These are phyloP conservation scores for Eulemur rubriventer DNA, from an alignment of 2,797 vertebrate genomes.

Conservation along the genomic window DNA sequence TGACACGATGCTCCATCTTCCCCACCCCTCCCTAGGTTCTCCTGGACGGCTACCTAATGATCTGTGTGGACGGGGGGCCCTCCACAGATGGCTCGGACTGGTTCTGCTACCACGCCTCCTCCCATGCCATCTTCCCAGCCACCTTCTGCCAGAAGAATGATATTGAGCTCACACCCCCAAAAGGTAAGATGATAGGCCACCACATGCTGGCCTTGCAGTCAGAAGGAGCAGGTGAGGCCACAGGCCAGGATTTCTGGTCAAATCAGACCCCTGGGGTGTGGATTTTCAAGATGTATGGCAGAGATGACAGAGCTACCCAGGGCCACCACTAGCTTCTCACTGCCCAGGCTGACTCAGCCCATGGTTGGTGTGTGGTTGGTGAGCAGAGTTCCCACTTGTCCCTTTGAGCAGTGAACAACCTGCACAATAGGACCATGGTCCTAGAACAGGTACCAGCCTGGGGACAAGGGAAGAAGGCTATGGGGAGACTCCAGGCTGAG, in stretches of 20 bases:
- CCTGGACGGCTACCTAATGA: slow-evolving; percentile 95
- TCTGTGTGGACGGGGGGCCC: slow-evolving; percentile 91
- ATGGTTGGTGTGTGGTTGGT: neutral
- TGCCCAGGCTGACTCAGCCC: neutral
- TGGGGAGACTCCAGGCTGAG: neutral
- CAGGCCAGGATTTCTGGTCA: neutral
- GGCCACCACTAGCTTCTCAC: neutral
- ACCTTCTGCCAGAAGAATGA: slow-evolving; percentile 93
- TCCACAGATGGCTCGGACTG: slow-evolving; percentile 90
- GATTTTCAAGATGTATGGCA: neutral
- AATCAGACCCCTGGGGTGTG: neutral
- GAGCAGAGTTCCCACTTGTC: neutral
- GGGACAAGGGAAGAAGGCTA: neutral
- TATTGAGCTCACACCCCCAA: slow-evolving; percentile 89
- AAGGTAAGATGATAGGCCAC: slow-evolving; percentile 78
- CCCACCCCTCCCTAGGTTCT: slow-evolving; percentile 87
- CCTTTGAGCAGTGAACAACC: neutral
- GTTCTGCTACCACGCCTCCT: slow-evolving; percentile 97
- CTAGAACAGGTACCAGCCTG: neutral
- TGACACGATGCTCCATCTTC: fast-evolving
- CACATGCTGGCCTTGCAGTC: fast-evolving
- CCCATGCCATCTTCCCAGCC: slow-evolving; percentile 92
- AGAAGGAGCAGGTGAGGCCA: neutral
- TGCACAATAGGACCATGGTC: neutral
- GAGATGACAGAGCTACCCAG: neutral